These are phyloP conservation scores for Zaprionus lachaisei DNA, from an alignment of 1,140 invertebrate genomes.

Conservation along the genomic window DNA sequence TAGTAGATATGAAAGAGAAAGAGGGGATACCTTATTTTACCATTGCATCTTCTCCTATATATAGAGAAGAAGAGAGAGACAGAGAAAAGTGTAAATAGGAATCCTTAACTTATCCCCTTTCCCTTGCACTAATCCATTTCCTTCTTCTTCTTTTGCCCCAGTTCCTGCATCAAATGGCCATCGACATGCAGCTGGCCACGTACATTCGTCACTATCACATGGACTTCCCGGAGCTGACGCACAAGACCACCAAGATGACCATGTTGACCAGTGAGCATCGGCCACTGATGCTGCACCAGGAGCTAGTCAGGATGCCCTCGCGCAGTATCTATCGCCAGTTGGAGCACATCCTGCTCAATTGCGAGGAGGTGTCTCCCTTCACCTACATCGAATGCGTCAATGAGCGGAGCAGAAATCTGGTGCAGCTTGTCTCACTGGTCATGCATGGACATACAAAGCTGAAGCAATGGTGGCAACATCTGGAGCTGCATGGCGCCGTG, in stretches of 20 bases:
- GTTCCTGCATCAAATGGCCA: conserved; percentile 91
- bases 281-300: conserved; percentile 87
- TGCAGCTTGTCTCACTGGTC: conserved; percentile 71
- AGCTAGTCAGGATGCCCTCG: conserved; percentile 87
- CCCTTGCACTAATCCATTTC: not conserved
- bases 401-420: conserved; percentile 89
- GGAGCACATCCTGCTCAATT: conserved; percentile 86
- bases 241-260: conserved; percentile 81
- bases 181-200: conserved; percentile 89
- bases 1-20: too few relatives aligned
- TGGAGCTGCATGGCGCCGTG: conserved; percentile 67
- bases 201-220: conserved; percentile 94
- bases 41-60: too few relatives aligned
- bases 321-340: conserved; percentile 90
- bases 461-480: conserved; percentile 73
- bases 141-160: conserved; percentile 37
- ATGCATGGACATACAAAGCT: conserved; percentile 68
- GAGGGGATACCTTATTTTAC: too few relatives aligned
- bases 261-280: conserved; percentile 86
- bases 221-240: conserved; percentile 89
- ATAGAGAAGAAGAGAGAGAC: too few relatives aligned
- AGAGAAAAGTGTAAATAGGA: too few relatives aligned
- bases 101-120: too few relatives aligned
- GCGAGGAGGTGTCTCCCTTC: conserved; percentile 86
- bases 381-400: conserved; percentile 90